Evolutionary conservation across 2,888 invertebrate species (phyloP).

Genomic region (Eristalis intricaria): DNA sequence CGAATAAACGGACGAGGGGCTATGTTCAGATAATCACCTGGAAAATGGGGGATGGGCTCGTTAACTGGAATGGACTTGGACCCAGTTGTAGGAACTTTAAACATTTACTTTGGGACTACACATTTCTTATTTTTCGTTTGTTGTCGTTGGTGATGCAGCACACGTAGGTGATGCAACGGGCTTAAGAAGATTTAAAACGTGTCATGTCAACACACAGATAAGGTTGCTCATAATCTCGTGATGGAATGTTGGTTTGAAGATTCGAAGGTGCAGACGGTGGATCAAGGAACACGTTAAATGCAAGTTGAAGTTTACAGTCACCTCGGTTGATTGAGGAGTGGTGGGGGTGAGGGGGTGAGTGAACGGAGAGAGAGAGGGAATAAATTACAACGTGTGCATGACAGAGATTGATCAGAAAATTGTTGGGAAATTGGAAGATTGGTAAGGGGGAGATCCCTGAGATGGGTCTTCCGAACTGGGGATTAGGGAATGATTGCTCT

Average conservation of each 20-base stretch:
- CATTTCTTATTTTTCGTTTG: too few species aligned
- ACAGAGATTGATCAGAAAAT: background rate
- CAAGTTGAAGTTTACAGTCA: constrained; percentile 6
- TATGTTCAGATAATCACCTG: constrained; percentile 64
- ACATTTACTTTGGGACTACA: constrained; percentile 47
- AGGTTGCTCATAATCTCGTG: constrained; percentile 37
- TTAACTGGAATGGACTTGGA: constrained; percentile 51
- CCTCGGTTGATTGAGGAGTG: background rate
- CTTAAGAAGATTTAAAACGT: constrained; percentile 42
- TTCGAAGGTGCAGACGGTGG: constrained; percentile 2
- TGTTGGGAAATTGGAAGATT: background rate
- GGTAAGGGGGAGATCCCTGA: too few species aligned
- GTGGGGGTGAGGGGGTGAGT: background rate
- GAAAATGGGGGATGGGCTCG: constrained; percentile 62
- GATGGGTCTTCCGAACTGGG: too few species aligned
- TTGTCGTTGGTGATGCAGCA: too few species aligned
- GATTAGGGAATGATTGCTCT: too few species aligned
- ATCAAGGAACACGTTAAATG: constrained; percentile 5
- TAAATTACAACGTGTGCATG: background rate
- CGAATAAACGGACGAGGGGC: constrained; percentile 32
- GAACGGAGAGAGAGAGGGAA: background rate
- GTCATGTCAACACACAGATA: constrained; percentile 23
- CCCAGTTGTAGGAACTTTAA: constrained; percentile 13
- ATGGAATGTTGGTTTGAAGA: constrained; percentile 23
- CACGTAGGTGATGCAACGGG: constrained; percentile 46